Evolutionary conservation across 2,888 invertebrate species (phyloP), one percentile per base, ranked within the genome.

Genomic region (Seira musarum): DNA sequence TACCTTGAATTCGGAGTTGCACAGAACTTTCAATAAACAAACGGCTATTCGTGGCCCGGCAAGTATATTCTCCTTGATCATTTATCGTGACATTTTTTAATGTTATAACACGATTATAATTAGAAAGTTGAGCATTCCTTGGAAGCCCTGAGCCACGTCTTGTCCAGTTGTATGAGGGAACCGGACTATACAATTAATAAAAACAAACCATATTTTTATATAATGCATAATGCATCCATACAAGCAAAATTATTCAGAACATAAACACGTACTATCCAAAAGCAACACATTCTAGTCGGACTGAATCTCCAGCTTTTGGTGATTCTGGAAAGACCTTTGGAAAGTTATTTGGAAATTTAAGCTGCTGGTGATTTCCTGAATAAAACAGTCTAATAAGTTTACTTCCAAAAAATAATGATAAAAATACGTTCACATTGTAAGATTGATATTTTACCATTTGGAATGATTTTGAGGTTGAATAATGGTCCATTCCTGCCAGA

Each of bases 311-410:
- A 21, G 95, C 96, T 81, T 94, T 90, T 0, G 98, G 97, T 22
- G 96, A 96, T 88, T 96, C 96, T 0, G 98, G 98, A 88, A 97
- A 98, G 0, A 95, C 93, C 90, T 97, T 97, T 0, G 98, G 98
- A 87, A 99, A 99, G 87, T 95, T 96, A 88, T 96, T 96, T 0
- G 97, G 94, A 88, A 98, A 97, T 88, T 96, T 94, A 57, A 98
- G 90, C 83, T 96, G 95, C 88, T 97, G 96, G 87, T 94, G 96
- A 88, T 95, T 95, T 60, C 96, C 93, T 92, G 87, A 24, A n/a
- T 63, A 87, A 83, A 40, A 40, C 71, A 84, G 84, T 57, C n/a
- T n/a, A n/a, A n/a, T n/a, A n/a, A n/a, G n/a, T n/a, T n/a, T n/a
- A n/a, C n/a, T 8, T 40, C 13, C 13, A 40, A 40, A 8, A 40